phyloP scores from a whole-genome alignment of 2,113 vertebrate species.

The Nannobrachium achirus region DNA sequence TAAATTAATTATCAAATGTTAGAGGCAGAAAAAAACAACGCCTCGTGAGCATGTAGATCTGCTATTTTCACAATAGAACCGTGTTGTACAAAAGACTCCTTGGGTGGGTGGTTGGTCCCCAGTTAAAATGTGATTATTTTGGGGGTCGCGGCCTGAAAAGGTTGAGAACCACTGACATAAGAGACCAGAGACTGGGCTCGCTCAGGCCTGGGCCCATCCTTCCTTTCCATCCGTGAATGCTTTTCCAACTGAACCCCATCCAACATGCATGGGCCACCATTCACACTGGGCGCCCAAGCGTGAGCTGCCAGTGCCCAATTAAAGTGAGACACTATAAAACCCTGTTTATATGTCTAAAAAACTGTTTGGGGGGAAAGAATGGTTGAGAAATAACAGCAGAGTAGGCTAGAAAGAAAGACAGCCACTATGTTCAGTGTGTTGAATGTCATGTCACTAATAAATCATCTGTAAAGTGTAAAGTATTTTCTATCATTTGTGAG shows the following conservation, averaged over 20 bases:
- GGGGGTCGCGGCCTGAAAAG: too few species aligned
- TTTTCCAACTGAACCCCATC: background rate
- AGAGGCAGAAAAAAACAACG: too few species aligned
- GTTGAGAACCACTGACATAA: too few species aligned
- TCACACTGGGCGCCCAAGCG: conserved; percentile 24
- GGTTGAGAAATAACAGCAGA: background rate
- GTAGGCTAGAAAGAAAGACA: background rate
- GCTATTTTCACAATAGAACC: too few species aligned
- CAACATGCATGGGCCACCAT: conserved; percentile 14
- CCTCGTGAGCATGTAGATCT: too few species aligned
- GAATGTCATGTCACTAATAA: background rate
- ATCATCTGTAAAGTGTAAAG: too few species aligned
- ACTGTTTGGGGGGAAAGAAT: background rate
- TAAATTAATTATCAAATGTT: too few species aligned
- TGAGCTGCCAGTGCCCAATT: conserved; percentile 24
- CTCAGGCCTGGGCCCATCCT: conserved; percentile 27
- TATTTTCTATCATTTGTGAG: too few species aligned
- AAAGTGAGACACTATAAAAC: conserved; percentile 27
- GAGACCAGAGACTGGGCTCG: background rate
- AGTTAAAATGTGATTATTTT: too few species aligned
- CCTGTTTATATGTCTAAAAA: conserved; percentile 16
- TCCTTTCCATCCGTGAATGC: background rate
- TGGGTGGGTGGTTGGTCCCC: too few species aligned
- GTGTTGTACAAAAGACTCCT: too few species aligned
- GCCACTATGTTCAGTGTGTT: background rate